phyloP scores from a whole-genome alignment of 2,113 vertebrate genomes.

The Orcinus orca region DNA sequence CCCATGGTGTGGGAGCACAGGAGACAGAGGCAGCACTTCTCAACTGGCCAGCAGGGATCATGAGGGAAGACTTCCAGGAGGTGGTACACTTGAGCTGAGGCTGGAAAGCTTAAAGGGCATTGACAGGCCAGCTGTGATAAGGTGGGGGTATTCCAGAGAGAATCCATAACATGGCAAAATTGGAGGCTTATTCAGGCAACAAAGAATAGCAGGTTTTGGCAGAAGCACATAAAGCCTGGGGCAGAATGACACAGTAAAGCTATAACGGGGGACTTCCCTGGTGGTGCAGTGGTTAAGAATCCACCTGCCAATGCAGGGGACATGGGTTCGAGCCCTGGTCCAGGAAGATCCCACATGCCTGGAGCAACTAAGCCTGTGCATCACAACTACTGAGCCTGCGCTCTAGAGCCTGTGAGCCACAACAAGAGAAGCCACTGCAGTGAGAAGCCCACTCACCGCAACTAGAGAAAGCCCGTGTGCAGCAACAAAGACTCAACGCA shows the following conservation, averaged over 20 bases:
- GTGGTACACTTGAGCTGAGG: slow-evolving; percentile 3
- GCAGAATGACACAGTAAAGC: not conserved
- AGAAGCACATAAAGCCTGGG: not conserved
- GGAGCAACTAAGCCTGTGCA: too few species aligned
- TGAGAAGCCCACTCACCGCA: too few species aligned
- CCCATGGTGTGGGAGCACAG: not conserved
- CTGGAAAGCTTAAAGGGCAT: not conserved
- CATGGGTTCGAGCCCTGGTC: too few species aligned
- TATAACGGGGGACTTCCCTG: not conserved
- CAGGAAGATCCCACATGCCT: too few species aligned
- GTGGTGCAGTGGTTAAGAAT: too few species aligned
- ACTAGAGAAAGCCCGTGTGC: too few species aligned
- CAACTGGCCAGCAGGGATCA: not conserved
- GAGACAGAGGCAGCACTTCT: not conserved
- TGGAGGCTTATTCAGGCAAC: not conserved
- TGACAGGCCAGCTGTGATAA: not conserved
- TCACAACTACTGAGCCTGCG: too few species aligned
- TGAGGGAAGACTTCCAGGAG: slow-evolving; percentile 7
- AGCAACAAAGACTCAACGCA: too few species aligned
- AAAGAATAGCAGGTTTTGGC: not conserved
- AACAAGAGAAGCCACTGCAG: too few species aligned
- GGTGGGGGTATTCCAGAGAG: not conserved
- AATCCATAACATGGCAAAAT: not conserved
- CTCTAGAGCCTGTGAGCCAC: too few species aligned
- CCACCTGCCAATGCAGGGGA: too few species aligned